Conservation (phyloP, 2,797 vertebrate species). For the Naso thynnoides region DNA sequence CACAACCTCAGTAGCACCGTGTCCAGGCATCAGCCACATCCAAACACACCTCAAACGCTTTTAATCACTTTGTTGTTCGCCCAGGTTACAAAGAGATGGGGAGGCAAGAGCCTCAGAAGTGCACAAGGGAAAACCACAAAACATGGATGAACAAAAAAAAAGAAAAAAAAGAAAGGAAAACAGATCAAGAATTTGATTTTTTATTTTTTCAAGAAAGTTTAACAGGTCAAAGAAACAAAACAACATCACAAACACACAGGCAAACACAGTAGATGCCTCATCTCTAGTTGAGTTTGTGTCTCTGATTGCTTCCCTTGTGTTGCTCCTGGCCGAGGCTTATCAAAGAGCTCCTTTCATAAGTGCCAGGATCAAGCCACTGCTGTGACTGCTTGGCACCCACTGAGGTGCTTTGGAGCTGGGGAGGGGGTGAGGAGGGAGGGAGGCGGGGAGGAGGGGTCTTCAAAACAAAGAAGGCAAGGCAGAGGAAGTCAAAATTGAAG, state of each 20-base stretch:
- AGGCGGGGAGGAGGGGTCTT: constrained; percentile 2
- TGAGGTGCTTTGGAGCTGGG: constrained; percentile 67
- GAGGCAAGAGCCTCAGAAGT: constrained; percentile 65
- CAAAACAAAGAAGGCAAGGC: constrained; percentile 64
- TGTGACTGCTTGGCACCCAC: constrained; percentile 80
- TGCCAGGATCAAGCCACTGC: constrained; percentile 81
- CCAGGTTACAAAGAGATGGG: constrained; percentile 74
- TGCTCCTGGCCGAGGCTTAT: constrained; percentile 79
- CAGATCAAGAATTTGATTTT: constrained; percentile 61
- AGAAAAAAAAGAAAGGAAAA: constrained; percentile 40
- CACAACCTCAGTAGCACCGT: constrained; percentile 33
- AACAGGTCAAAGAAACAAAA: constrained; percentile 79
- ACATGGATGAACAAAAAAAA: constrained; percentile 47
- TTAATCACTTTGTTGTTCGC: constrained; percentile 80
- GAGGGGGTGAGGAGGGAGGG: constrained; percentile 19
- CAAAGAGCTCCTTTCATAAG: constrained; percentile 85
- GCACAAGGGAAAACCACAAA: constrained; percentile 71
- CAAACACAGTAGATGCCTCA: constrained; percentile 70
- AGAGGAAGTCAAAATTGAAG: constrained; percentile 78
- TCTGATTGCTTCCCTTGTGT: constrained; percentile 84
- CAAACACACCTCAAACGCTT: constrained; percentile 73
- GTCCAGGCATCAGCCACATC: constrained; percentile 65
- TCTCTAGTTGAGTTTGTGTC: constrained; percentile 77
- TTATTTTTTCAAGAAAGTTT: constrained; percentile 69
- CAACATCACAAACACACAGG: constrained; percentile 69